phyloP scores from a whole-genome alignment of 2,113 vertebrate species.

The Sapajus apella region DNA sequence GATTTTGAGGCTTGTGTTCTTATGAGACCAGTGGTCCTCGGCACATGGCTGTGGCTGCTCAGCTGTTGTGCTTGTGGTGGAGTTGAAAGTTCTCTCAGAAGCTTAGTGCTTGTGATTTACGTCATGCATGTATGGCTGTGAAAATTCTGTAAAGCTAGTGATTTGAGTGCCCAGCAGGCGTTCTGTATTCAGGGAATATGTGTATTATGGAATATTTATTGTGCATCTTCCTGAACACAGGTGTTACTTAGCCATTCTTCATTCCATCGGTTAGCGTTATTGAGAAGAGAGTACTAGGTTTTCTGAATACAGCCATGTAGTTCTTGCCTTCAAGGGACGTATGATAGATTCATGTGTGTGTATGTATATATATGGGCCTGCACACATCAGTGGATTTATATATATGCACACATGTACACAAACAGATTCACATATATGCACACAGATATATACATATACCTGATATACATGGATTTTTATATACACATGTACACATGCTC shows the following conservation, averaged over 20 bases:
- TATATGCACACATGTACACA: no score
- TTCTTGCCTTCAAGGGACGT: background rate
- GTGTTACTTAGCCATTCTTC: background rate
- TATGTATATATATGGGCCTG: no score
- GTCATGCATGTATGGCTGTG: background rate
- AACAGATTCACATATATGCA: no score
- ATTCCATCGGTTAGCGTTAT: rapidly evolving
- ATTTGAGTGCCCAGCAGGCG: background rate
- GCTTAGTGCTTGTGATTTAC: background rate
- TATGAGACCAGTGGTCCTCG: background rate
- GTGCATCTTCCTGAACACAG: background rate
- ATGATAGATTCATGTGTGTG: no score
- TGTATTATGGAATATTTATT: background rate
- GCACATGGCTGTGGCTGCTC: no score
- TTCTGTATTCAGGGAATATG: background rate
- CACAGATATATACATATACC: no score
- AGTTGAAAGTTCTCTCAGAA: background rate
- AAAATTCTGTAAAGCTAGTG: no score
- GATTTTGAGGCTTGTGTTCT: background rate
- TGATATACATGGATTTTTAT: no score
- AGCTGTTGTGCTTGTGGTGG: rapidly evolving
- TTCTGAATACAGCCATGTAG: background rate
- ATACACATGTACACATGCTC: no score
- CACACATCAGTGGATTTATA: no score
- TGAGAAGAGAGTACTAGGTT: background rate